Evolutionary conservation across 2,113 vertebrate species (phyloP), one percentile per base, ranked within the genome.

Genomic region (Channa maculata): DNA sequence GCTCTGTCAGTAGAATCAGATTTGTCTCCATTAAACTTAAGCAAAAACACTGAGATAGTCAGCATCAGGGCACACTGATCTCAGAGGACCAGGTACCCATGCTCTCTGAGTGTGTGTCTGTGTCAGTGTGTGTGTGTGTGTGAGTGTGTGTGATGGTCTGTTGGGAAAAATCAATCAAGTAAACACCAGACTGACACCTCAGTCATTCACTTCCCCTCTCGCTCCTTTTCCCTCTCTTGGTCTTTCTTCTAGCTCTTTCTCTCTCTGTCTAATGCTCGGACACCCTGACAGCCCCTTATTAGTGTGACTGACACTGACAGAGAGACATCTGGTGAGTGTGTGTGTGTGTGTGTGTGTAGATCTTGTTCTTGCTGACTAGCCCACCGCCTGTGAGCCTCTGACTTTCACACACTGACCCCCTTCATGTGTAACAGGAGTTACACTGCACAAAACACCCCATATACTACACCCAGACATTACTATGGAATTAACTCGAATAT

Each of bases 231-330:
- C 63, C 71, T 46, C 33, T 41, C 70, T 75, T 24, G 24, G 24
- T 24, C 24, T 24, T 24, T 24, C 24, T 24, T 24, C 24, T 24
- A 24, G 24, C 24, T 24, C 24, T 24, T 24, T 59, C 45, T 70
- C 39, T 49, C 8, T 75, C 77, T 62, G 65, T 58, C 70, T 70
- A n/a, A 52, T 71, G 70, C 51, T 67, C 43, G 34, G 61, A 44
- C 9, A 9, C 52, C 53, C 75, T 78, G 83, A 75, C 83, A 62
- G 75, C 70, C 38, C 43, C 75, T 70, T 58, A 85, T 85, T 85
- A 85, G 83, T 71, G 70, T 71, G 83, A 75, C 70, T 75, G 83
- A 85, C 79, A 75, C 65, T 67, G 83, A 78, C 79, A 62, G 78
- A 63, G 24, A 24, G 24, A 24, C 24, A 24, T 24, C 24, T 24